Percentiles rank a stretch among this genome's conserved stretches.
Evolutionary conservation across 2,888 invertebrate genomes (phyloP).

Genomic region (Balanococcus diminutus): DNA sequence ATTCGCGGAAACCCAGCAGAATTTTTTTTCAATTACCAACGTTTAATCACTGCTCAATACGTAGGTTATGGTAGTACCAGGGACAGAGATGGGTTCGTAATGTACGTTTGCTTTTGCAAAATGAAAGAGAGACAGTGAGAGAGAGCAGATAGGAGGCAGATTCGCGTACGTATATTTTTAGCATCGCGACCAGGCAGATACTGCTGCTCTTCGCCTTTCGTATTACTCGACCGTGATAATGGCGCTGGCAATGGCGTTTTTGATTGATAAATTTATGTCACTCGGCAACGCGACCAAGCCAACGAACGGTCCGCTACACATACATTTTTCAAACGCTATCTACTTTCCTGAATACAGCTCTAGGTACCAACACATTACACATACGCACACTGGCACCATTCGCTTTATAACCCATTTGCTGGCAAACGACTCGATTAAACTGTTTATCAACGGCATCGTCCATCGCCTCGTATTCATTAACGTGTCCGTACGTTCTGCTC

Average conservation of each 20-base stretch:
- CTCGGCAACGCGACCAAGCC: not conserved
- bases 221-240: not conserved
- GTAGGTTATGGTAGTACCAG: too few species aligned
- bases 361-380: not conserved
- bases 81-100: too few species aligned
- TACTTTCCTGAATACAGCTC: not conserved
- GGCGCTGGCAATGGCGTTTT: not conserved
- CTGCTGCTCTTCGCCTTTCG: not conserved
- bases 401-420: not conserved
- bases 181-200: not conserved
- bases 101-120: too few species aligned
- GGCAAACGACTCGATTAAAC: constrained; percentile 19
- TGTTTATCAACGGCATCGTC: not conserved
- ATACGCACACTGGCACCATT: not conserved
- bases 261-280: constrained; percentile 17
- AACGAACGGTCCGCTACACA: not conserved
- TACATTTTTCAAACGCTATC: not conserved
- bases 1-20: too few species aligned
- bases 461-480: not conserved
- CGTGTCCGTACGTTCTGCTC: not conserved
- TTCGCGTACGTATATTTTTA: not conserved
- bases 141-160: too few species aligned
- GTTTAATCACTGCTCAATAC: too few species aligned
- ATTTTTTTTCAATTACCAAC: too few species aligned
- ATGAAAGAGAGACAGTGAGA: too few species aligned